Evolutionary conservation across 1,140 invertebrate genomes (phyloP), one percentile per base, ranked within the genome.

Genomic region (Archivesica marissinica): DNA sequence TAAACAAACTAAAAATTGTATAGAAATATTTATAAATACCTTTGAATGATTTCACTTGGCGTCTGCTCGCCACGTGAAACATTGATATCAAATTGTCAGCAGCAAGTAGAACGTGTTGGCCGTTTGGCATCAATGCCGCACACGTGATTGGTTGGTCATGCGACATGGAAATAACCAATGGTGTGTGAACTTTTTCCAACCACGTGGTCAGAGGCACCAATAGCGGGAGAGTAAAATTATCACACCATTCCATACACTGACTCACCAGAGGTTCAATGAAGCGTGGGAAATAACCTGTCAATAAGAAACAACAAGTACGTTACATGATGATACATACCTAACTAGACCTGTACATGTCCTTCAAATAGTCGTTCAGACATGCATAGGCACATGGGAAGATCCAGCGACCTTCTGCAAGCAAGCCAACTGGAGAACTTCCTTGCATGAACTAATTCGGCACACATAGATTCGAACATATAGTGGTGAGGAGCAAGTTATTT

Each of bases 161-260:
- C 25, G 56, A 20, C 33, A 85, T 47, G 17, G 59, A 77, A 33
- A 74, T 70, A 15, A 85, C 59, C 28, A 64, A 76, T n/a, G 82
- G 72, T 13, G 28, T 52, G 35, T 78, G 82, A 20, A 78, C 61
- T 25, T 66, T 68, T 28, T 52, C 47, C 39, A 85, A 38, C 82
- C 82, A 85, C 28, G 82, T 68, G 20, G 82, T 85, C 33, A 85
- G 52, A 7, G 82, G 82, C 9, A 85, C 82, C 9, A 85, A 35
- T 2, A 85, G 44, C 15, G 82, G 82, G 6, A 56, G 44, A 11
- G 47, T 68, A 33, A 77, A 85, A 56, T 68, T 78, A 39, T 85
- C 82, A 33, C 82, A 85, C 82, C 82, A 85, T 66, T 85, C 82
- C 82, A 85, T 85, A 33, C 82, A 85, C 74, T 85, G 82, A 4